These are phyloP conservation scores for Opisthocomus hoazin DNA, from an alignment of 2,113 vertebrate genomes.

Conservation along the genomic window DNA sequence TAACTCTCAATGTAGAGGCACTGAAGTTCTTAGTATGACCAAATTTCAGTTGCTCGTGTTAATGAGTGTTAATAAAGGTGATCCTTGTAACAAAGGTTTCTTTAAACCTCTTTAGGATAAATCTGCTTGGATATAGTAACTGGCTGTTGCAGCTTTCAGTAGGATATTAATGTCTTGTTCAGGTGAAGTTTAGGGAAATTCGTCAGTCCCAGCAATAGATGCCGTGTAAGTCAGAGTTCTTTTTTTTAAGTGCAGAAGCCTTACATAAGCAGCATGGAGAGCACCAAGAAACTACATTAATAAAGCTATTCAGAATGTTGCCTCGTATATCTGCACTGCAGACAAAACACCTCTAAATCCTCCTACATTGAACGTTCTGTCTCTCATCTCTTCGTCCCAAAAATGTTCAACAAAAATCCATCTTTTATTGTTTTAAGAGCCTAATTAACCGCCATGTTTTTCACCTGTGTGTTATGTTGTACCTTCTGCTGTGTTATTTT, in stretches of 20 bases:
- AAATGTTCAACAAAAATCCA: not conserved
- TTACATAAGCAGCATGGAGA: not conserved
- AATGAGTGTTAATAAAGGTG: not conserved
- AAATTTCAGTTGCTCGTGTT: not conserved
- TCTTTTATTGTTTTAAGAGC: not conserved
- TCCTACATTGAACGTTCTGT: not conserved
- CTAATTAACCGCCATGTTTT: not conserved
- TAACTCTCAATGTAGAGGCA: not conserved
- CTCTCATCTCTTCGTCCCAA: accelerated
- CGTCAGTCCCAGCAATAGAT: not conserved
- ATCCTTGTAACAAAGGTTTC: not conserved
- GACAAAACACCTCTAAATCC: not conserved
- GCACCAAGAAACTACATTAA: not conserved
- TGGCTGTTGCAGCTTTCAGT: not conserved
- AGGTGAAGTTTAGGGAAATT: not conserved
- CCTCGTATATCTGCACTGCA: not conserved
- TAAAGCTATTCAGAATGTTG: not conserved
- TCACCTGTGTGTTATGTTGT: not conserved
- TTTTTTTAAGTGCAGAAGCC: not conserved
- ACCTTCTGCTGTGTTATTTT: accelerated
- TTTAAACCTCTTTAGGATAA: not conserved
- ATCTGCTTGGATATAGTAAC: not conserved
- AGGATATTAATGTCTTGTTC: not conserved
- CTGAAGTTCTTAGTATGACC: not conserved
- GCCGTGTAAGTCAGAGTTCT: too few relatives aligned